Conservation (phyloP, 2,888 invertebrate species). For the Leptothorax acervorum region DNA sequence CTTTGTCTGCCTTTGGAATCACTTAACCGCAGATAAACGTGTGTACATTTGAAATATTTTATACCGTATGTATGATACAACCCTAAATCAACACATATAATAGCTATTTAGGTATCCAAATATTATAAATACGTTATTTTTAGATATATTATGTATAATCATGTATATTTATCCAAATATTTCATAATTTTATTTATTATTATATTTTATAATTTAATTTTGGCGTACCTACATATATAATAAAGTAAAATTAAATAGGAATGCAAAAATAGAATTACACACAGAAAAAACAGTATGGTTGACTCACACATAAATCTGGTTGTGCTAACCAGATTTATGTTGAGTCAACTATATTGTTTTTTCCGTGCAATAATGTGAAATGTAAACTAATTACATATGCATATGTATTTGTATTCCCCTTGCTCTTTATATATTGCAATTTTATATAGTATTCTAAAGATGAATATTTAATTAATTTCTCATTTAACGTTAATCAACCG, state of each 20-base stretch:
- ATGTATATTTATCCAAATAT: background rate
- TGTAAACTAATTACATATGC: background rate
- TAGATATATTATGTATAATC: background rate
- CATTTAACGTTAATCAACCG: too few relatives aligned
- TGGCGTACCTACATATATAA: background rate
- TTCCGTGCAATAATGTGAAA: background rate
- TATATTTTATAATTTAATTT: background rate
- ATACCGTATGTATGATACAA: background rate
- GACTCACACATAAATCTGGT: too few relatives aligned
- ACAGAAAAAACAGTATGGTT: too few relatives aligned
- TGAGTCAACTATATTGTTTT: too few relatives aligned
- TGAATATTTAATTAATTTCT: too few relatives aligned
- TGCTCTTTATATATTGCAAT: background rate
- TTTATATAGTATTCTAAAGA: background rate
- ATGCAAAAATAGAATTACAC: background rate
- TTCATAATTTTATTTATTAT: conserved; percentile 1
- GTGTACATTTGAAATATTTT: conserved; percentile 41
- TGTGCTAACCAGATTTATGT: too few relatives aligned
- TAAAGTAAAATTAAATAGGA: background rate
- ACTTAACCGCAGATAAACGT: conserved; percentile 57
- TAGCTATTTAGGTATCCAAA: background rate
- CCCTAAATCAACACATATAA: background rate
- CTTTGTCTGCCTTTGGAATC: conserved; percentile 55
- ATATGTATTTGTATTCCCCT: background rate
- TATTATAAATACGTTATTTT: conserved; percentile 23